Evolutionary conservation across 2,888 invertebrate genomes (phyloP), one percentile per base, ranked within the genome.

Genomic region (Anodontia alba): DNA sequence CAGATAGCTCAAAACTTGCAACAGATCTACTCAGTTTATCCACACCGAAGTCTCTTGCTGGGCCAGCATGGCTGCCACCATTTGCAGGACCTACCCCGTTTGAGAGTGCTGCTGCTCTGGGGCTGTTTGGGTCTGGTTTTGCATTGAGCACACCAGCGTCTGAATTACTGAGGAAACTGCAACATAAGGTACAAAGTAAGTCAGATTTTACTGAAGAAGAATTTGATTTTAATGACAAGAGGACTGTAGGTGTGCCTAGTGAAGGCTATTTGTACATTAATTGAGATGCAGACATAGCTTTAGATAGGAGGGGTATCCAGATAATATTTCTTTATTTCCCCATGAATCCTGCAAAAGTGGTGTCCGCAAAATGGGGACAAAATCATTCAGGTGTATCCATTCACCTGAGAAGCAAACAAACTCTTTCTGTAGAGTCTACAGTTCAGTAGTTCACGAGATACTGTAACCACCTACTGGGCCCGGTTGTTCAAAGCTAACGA

Each of bases 111-210:
- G 71, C 89, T 33, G 87, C 88, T 36, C 76, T 88, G 31, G 86
- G 83, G 20, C 33, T 89, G 49, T 87, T 90, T 70, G 86, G 89
- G 1, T 80, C 90, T 12, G 90, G 91, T 62, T 93, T 93, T 75
- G 90, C 92, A 8, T 81, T 93, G 62, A 93, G 89, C 84, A 93
- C 92, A 1, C 93, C 94, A n/a, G 94, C 94, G 29, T 94, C 94
- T 43, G 94, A 94, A 80, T 88, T 94, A 62, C 90, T 94, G 46
- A 90, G 93, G 74, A 93, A 93, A 81, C 89, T 94, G 31, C 94
- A 94, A 82, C 92, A 92, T 76, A 94, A 94, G 87, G 94, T 93
- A 17, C 93, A 94, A 82, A 91, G 88, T 83, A 92, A 92, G 87
- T 88, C 89, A 0, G 87, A 88, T 17, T 79, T 80, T 26, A 74